Evolutionary conservation across 2,113 vertebrate genomes (phyloP).

Genomic region (Prinia subflava): DNA sequence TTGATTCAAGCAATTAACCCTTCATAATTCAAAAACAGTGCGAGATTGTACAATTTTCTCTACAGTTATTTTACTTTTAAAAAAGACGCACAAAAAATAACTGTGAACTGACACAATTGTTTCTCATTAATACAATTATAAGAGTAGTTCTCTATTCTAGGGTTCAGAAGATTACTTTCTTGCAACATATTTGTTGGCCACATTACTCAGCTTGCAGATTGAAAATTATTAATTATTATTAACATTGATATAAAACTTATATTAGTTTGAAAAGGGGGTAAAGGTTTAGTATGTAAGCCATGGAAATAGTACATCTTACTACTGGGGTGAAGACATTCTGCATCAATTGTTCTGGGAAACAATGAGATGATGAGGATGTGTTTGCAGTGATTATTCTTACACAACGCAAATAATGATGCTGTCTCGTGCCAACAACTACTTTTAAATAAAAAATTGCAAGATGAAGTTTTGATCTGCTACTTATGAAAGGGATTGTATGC

Average conservation of each 20-base stretch:
- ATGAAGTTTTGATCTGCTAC: neutral
- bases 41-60: neutral
- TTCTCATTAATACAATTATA: neutral
- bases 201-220: neutral
- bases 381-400: neutral
- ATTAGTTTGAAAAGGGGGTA: neutral
- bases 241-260: neutral
- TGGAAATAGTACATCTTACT: neutral
- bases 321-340: neutral
- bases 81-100: neutral
- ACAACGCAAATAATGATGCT: neutral
- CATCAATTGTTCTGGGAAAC: neutral
- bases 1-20: neutral
- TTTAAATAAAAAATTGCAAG: neutral
- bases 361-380: neutral
- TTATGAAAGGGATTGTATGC: neutral
- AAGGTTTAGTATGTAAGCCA: neutral
- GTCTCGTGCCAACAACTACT: neutral
- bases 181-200: neutral
- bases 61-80: neutral
- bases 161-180: neutral
- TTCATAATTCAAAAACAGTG: neutral
- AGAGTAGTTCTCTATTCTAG: neutral
- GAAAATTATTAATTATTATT: neutral
- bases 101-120: neutral